Evolutionary conservation across 2,888 invertebrate genomes (phyloP).

Genomic region (Flexamia atlantica): DNA sequence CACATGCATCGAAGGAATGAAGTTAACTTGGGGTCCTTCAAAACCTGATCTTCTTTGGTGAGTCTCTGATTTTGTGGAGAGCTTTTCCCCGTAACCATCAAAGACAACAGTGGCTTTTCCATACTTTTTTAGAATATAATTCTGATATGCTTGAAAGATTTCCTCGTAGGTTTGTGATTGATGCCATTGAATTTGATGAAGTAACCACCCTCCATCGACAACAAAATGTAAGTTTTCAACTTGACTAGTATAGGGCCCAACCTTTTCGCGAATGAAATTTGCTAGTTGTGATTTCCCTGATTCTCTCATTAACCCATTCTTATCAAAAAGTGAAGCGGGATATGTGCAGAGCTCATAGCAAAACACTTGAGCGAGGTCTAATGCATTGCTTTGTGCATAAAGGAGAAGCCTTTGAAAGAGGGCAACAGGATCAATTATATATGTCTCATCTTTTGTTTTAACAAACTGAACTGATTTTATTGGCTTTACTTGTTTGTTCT

Average conservation of each 20-base stretch:
- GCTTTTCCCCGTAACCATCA: background rate
- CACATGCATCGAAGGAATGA: background rate
- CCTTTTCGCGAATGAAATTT: background rate
- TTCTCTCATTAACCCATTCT: too few relatives aligned
- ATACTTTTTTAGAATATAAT: background rate
- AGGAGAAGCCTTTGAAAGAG: too few relatives aligned
- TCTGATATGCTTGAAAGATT: background rate
- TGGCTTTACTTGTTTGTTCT: too few relatives aligned
- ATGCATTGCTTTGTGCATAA: too few relatives aligned
- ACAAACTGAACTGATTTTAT: too few relatives aligned
- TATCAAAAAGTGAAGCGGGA: too few relatives aligned
- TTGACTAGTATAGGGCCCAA: background rate
- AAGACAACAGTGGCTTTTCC: background rate
- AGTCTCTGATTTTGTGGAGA: background rate
- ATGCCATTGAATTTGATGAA: background rate
- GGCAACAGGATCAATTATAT: too few relatives aligned
- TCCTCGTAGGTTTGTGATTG: background rate
- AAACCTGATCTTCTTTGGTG: background rate
- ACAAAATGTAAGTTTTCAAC: background rate
- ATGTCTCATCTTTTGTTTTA: too few relatives aligned
- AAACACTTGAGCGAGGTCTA: too few relatives aligned
- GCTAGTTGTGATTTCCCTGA: too few relatives aligned
- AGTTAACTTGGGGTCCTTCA: constrained; percentile 7
- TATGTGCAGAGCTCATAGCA: too few relatives aligned
- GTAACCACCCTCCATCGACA: constrained; percentile 1